Evolutionary conservation across 2,797 vertebrate genomes (phyloP).

Genomic region (Catostomus latipinnis): DNA sequence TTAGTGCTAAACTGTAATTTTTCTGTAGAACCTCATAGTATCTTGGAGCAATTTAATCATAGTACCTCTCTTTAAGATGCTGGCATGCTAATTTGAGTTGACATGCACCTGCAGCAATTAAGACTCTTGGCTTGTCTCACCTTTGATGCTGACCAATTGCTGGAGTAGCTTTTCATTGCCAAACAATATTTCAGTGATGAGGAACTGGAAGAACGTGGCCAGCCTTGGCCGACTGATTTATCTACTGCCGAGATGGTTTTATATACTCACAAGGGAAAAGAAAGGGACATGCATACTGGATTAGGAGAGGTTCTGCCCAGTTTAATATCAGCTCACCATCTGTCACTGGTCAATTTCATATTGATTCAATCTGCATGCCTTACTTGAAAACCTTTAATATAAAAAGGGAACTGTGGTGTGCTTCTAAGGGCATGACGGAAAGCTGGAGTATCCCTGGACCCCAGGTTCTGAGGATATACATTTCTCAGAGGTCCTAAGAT

Average conservation of each 20-base stretch:
- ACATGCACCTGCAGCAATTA: conserved; percentile 61
- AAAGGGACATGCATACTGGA: conserved; percentile 50
- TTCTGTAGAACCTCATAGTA: conserved; percentile 46
- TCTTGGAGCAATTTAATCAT: conserved; percentile 44
- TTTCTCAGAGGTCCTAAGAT: conserved; percentile 40
- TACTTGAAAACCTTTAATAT: conserved; percentile 50
- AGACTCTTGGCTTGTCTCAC: conserved; percentile 39
- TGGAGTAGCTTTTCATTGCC: conserved; percentile 47
- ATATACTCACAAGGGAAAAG: conserved; percentile 34
- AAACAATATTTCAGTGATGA: conserved; percentile 54
- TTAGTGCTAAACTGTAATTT: conserved; percentile 24
- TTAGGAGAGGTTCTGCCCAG: conserved; percentile 54
- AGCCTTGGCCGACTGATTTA: conserved; percentile 42
- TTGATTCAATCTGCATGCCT: conserved; percentile 59
- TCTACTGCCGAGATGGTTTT: conserved; percentile 49
- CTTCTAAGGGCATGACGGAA: conserved; percentile 43
- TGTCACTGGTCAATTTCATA: conserved; percentile 57
- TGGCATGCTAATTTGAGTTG: conserved; percentile 52
- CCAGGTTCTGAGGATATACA: conserved; percentile 39
- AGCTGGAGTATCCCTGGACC: conserved; percentile 37
- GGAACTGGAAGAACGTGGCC: conserved; percentile 42
- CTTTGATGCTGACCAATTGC: conserved; percentile 54
- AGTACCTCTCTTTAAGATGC: conserved; percentile 39
- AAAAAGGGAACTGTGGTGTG: conserved; percentile 44
- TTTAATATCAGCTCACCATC: conserved; percentile 60